Conservation (phyloP, 2,888 invertebrate species). For the Dinocampus coccinellae region DNA sequence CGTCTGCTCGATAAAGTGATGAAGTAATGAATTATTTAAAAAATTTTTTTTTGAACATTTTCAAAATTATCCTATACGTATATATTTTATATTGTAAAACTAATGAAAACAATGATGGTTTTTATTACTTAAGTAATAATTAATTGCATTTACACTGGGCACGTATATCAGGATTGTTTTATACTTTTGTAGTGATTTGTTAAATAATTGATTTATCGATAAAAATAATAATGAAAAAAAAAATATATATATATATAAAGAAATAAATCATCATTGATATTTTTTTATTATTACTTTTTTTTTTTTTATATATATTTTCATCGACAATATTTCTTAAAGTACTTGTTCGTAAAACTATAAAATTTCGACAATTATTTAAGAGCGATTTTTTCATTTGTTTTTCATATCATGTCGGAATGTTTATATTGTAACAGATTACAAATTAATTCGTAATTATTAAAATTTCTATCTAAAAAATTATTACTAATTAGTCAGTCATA, state of each 20-base stretch:
- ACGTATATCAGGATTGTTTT: slow-evolving; percentile 20
- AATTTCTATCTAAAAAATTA: slow-evolving; percentile 8
- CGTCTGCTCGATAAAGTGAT: background rate
- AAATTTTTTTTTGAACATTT: too few species aligned
- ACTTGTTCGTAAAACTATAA: background rate
- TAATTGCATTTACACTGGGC: slow-evolving; percentile 20
- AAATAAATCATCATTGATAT: background rate
- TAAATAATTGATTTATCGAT: slow-evolving; percentile 36
- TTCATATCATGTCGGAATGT: slow-evolving; percentile 42
- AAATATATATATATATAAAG: background rate
- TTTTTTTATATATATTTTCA: background rate
- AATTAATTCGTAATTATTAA: background rate
- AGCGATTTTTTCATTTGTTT: slow-evolving; percentile 5
- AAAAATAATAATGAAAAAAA: slow-evolving; percentile 15
- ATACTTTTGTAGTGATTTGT: background rate
- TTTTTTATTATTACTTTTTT: background rate
- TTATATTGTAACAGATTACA: slow-evolving; percentile 34
- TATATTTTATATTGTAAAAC: background rate
- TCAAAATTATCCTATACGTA: too few species aligned
- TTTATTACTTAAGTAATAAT: background rate
- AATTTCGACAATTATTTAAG: background rate
- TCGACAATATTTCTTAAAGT: background rate
- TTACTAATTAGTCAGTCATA: background rate
- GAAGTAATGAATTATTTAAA: too few species aligned
- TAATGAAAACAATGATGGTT: slow-evolving; percentile 40